phyloP scores from a whole-genome alignment of 2,888 invertebrate genomes.

The Apotomis turbidana region DNA sequence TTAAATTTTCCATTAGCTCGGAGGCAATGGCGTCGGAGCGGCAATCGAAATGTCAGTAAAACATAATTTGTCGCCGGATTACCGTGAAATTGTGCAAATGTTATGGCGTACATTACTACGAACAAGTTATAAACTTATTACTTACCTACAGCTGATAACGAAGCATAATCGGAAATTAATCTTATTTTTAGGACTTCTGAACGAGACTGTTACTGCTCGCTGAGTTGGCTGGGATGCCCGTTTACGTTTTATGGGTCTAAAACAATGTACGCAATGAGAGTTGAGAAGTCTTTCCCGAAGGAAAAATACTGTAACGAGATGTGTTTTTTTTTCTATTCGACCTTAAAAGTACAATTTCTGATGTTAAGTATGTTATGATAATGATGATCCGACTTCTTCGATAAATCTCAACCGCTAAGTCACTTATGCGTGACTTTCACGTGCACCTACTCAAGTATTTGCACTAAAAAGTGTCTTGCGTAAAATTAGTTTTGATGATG shows the following conservation, averaged over 20 bases:
- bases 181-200: slow-evolving; percentile 27
- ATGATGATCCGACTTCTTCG: no score
- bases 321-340: no score
- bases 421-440: no score
- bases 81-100: slow-evolving; percentile 49
- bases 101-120: slow-evolving; percentile 40
- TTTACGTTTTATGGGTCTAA: slow-evolving; percentile 22
- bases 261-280: slow-evolving; percentile 26
- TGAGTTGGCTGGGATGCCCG: slow-evolving; percentile 13
- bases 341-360: no score
- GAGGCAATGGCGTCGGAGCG: slow-evolving; percentile 26
- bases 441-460: no score
- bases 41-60: slow-evolving; percentile 39
- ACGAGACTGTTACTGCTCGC: slow-evolving; percentile 23
- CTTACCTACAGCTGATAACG: slow-evolving; percentile 39
- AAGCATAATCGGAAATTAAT: slow-evolving; percentile 37
- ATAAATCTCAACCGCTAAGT: no score
- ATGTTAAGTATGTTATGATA: no score
- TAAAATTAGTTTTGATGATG: no score
- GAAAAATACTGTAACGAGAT: slow-evolving; percentile 20
- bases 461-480: no score
- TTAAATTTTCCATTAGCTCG: slow-evolving; percentile 39
- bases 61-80: slow-evolving; percentile 37
- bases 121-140: slow-evolving; percentile 42
- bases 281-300: not conserved